Evolutionary conservation across 2,888 invertebrate genomes (phyloP), one percentile per base, ranked within the genome.

Genomic region (Drosophila peninsularis): DNA sequence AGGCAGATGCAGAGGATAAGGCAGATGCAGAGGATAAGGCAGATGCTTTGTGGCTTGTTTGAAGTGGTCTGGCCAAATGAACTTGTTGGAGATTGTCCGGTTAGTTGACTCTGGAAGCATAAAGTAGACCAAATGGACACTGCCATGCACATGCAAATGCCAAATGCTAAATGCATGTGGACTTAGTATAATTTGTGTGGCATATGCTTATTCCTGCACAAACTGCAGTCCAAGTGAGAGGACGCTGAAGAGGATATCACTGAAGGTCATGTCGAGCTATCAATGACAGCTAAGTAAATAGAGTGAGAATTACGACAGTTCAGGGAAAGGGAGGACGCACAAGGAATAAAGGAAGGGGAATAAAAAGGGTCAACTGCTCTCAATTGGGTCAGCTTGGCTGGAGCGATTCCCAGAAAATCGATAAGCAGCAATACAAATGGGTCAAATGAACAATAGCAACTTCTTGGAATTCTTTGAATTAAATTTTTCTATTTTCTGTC

Each of bases 41-140:
- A 44, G 19, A 27, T 67, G 57, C 27, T 64, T 17, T 78, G 63
- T 55, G 62, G 78, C 53, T 21, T 49, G 42, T 49, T 78, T 78
- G 61, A 75, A 55, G 78, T 78, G 57, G 64, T 62, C 24, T 60
- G 14, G 13, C 45, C 10, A 64, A 78, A 69, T 78, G 52, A 74
- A 64, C 58, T 62, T 64, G 62, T 65, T 60, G 10, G 24, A 9
- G 24, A 60, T 49, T 62, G 49, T 62, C 63, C 55, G 30, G 52
- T 57, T 61, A 49, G 67, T 61, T 61, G 13, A 58, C 44, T 63
- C 47, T 47, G 27, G 13, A 47, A 58, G n/a, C 30, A 42, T 30
- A 62, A 56, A 60, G 39, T 34, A 10, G 10, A n/a, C 39, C 24
- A 67, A 55, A 44, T 44, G 32, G 24, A 27, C 37, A 52, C 17